Base-by-base conservation (phyloP, 2,113 vertebrate species). In the Prionailurus viverrinus region DNA sequence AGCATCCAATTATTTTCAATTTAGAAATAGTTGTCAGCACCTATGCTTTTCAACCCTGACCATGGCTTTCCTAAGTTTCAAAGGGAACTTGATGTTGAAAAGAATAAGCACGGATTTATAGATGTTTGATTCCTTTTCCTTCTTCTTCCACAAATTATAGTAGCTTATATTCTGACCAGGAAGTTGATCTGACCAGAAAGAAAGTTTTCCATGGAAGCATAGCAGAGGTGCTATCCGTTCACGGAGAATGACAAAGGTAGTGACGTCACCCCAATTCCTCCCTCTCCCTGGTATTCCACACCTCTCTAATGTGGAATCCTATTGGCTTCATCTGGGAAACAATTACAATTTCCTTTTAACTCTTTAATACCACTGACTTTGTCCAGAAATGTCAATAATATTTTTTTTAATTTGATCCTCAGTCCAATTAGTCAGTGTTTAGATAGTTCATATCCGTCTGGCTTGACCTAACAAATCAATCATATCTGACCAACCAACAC, bases 1-100 rank as follows among this genome's bases (percentile, higher is more conserved):
- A 97, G 98, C 90, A 97, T 96, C 98, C 98, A 99, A 98, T 99
- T 99, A 98, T 98, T 97, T 98, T 97, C 98, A 96, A 97, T 98
- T 98, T 98, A 97, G 98, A 97, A 98, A 97, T 93, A 95, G 93
- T 97, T 98, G 97, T 97, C 97, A 98, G 96, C 97, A 98, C 98
- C 97, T 98, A 98, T 95, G 88, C 98, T 98, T 98, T 98, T 98
- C 95, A 98, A 97, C 96, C 95, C 94, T 83, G 58, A 95, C 85
- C 94, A 74, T 53, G 83, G 96, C 96, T 97, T 97, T 97, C 92
- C 73, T 97, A 95, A 58, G 91, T 98, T 99, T 98, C 98, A 97
- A 98, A 98, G 96, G 89, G 58, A 97, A 98, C 74, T 18, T 51
- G 98, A 98, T 96, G 89, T 96, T 98, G 65, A 96, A 98, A 98